phyloP scores from a whole-genome alignment of 2,888 invertebrate species.

The Anoncus sp. region DNA sequence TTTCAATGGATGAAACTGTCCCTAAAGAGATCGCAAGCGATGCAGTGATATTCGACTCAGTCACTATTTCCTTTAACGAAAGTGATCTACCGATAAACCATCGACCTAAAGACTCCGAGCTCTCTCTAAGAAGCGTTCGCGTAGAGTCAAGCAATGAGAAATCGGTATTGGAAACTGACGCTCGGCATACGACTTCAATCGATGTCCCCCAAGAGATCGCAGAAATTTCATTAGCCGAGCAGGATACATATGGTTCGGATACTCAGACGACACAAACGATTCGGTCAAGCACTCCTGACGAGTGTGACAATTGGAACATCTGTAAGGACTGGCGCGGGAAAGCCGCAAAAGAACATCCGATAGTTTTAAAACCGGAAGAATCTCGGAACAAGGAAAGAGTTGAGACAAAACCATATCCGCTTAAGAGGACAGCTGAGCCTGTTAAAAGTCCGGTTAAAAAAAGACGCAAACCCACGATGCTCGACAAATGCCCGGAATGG shows the following conservation, averaged over 20 bases:
- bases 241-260: too few relatives aligned
- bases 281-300: constrained; percentile 10
- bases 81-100: too few relatives aligned
- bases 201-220: too few relatives aligned
- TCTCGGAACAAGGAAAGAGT: constrained; percentile 26
- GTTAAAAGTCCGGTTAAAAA: constrained; percentile 28
- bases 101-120: too few relatives aligned
- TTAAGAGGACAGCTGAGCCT: neutral
- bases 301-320: constrained; percentile 45
- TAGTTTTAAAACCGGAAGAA: constrained; percentile 1
- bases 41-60: too few relatives aligned
- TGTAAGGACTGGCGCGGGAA: constrained; percentile 55
- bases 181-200: neutral
- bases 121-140: neutral
- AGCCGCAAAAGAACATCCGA: constrained; percentile 10
- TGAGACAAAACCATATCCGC: neutral
- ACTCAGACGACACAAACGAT: neutral
- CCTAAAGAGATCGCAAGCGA: too few relatives aligned
- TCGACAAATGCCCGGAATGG: constrained; percentile 60
- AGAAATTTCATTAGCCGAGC: too few relatives aligned
- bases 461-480: constrained; percentile 43
- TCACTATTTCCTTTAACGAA: too few relatives aligned
- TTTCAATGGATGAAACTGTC: too few relatives aligned
- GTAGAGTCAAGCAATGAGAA: constrained; percentile 1
- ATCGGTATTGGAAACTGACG: constrained; percentile 4